These are phyloP conservation scores for Mungos mungo DNA, from an alignment of 2,113 vertebrate genomes.

Conservation along the genomic window DNA sequence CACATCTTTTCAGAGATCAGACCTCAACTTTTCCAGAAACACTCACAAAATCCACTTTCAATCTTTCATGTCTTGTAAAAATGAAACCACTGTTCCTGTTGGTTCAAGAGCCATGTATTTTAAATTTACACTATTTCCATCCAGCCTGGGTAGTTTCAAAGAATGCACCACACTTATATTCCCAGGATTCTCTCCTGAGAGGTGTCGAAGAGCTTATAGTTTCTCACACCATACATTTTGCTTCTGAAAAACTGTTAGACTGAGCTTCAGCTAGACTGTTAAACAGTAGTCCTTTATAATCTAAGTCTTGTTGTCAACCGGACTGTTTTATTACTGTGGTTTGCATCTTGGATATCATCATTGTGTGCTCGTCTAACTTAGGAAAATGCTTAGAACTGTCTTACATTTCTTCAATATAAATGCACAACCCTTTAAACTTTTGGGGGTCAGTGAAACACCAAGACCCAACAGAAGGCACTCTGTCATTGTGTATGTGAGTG, in stretches of 20 bases:
- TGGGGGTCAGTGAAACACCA: neutral
- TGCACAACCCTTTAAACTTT: neutral
- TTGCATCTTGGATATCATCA: constrained; percentile 16
- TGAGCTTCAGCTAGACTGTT: neutral
- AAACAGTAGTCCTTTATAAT: constrained; percentile 1
- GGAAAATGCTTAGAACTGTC: constrained; percentile 54
- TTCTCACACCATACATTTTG: neutral
- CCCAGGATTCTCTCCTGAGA: neutral
- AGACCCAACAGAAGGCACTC: neutral
- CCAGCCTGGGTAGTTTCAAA: neutral
- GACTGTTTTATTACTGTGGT: constrained; percentile 12
- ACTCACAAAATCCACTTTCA: neutral
- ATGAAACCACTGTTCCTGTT: neutral
- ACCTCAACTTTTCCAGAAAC: neutral
- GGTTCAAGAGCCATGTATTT: neutral
- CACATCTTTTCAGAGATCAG: neutral
- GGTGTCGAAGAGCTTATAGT: neutral
- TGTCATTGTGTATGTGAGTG: neutral
- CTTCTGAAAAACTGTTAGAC: neutral
- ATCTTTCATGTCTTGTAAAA: neutral
- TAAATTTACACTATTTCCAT: neutral
- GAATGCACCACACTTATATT: neutral
- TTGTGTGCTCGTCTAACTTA: neutral
- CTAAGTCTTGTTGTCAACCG: constrained; percentile 46
- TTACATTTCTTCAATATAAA: neutral